Conservation (phyloP, 2,888 invertebrate species). For the Apoda limacodes region DNA sequence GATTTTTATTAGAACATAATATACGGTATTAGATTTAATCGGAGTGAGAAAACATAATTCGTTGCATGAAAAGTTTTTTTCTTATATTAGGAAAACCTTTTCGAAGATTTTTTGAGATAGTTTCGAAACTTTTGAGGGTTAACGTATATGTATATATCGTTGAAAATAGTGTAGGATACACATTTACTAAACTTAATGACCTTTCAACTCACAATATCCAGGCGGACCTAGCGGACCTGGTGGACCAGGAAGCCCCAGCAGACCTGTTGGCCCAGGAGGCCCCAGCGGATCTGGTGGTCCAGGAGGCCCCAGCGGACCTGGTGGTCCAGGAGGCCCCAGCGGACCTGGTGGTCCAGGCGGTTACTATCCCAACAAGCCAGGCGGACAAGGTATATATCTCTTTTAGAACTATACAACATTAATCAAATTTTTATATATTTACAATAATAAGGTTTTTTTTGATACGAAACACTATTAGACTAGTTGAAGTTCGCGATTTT, state of each 20-base stretch:
- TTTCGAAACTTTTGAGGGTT: no score
- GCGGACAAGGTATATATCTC: constrained; percentile 10
- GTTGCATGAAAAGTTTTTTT: background rate
- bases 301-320: constrained; percentile 27
- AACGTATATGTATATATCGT: background rate
- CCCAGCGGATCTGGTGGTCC: constrained; percentile 35
- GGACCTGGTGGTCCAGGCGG: constrained; percentile 42
- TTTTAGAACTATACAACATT: no score
- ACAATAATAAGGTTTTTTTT: no score
- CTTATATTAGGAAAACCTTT: background rate
- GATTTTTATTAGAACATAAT: no score
- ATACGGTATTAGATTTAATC: no score
- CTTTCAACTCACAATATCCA: constrained; percentile 2
- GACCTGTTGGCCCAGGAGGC: constrained; percentile 5
- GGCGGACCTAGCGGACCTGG: constrained; percentile 18
- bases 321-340: constrained; percentile 27
- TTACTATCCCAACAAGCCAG: constrained; percentile 16
- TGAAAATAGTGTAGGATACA: background rate
- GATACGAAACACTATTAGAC: no score
- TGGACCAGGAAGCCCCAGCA: constrained; percentile 15
- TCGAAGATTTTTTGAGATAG: no score
- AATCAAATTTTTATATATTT: background rate
- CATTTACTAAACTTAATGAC: background rate
- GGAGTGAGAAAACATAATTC: no score
- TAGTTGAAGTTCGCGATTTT: no score